Evolutionary conservation across 2,888 invertebrate genomes (phyloP), one percentile per base, ranked within the genome.

Genomic region (Tipula lateralis): DNA sequence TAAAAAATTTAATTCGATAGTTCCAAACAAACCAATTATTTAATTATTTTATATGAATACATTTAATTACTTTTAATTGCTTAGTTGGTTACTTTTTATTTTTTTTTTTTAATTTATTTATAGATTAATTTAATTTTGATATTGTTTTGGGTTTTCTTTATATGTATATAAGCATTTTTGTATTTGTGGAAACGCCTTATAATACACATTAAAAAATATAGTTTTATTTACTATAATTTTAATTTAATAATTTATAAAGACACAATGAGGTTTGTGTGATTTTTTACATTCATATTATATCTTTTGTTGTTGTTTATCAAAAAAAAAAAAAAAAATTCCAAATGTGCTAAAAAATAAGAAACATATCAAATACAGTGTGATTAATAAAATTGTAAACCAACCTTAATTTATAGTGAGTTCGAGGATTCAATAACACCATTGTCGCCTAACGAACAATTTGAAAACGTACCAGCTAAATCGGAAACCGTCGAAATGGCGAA

Each of bases 401-500:
- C 24, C 24, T 66, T 66, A 66, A 66, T 66, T 66, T 66, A 7
- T 24, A 66, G 66, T 66, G 24, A 66, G 24, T 66, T 66, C 2
- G 24, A 19, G 66, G 66, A 66, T 66, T 66, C 66, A 24, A 24
- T 24, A 24, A 1, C 66, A 9, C n/a, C n/a, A n/a, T n/a, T n/a
- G n/a, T 2, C 66, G 66, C 19, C 9, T 24, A 66, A 66, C 7
- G 66, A 24, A 7, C 19, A 24, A 66, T 19, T 19, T 66, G 66
- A 66, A 24, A 24, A 9, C 2, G 2, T 66, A 66, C 1, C 66
- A 66, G 9, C 19, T 66, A 66, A 24, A 6, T 24, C 66, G 9
- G 66, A 66, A 66, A 0, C 13, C 24, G 24, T 2, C 24, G 66
- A 66, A 30, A 86, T 86, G 85, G 84, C 85, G 16, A 85, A 84